A percentile compares a stretch with the other conserved stretches of the same genome.
Conservation (phyloP, 2,888 invertebrate species). For the Drosophila nigricruria region DNA sequence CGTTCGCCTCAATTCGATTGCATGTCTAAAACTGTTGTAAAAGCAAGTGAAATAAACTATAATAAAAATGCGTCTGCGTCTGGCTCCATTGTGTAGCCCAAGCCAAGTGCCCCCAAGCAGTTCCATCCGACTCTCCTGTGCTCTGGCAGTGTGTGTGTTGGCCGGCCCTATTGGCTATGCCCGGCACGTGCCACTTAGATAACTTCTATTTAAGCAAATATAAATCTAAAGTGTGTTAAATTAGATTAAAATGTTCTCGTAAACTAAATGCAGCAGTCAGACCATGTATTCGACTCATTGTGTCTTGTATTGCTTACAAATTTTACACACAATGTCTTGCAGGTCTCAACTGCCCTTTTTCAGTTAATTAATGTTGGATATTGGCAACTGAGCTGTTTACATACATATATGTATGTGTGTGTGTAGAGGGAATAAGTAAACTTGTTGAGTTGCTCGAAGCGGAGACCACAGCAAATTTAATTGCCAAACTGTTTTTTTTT, state of each 20-base stretch:
- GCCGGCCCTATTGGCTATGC: conserved; percentile 54
- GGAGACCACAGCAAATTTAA: conserved; percentile 22
- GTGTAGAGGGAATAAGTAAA: not conserved
- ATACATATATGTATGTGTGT: too few relatives aligned
- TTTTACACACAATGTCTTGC: conserved; percentile 24
- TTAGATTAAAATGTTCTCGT: conserved; percentile 81
- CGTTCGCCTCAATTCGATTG: conserved; percentile 56
- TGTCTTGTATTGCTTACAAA: conserved; percentile 41
- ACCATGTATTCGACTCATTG: not conserved
- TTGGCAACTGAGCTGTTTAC: conserved; percentile 27
- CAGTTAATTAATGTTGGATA: conserved; percentile 46
- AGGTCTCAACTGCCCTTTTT: conserved; percentile 24
- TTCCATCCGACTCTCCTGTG: conserved; percentile 7
- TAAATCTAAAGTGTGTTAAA: conserved; percentile 82
- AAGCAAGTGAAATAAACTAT: conserved; percentile 68
- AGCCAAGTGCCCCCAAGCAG: not conserved
- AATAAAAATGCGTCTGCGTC: conserved; percentile 72
- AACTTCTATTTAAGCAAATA: conserved; percentile 82
- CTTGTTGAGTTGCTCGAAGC: conserved; percentile 1
- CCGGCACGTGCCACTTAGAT: conserved; percentile 71
- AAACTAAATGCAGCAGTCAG: conserved; percentile 49
- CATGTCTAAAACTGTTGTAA: conserved; percentile 22
- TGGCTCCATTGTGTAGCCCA: conserved; percentile 35
- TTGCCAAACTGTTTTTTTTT: not conserved
- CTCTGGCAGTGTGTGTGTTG: conserved; percentile 11